Percentiles rank a stretch among this genome's conserved stretches.
Evolutionary conservation across 2,113 vertebrate species (phyloP).

Genomic region (Cryptomyrus ogoouensis): DNA sequence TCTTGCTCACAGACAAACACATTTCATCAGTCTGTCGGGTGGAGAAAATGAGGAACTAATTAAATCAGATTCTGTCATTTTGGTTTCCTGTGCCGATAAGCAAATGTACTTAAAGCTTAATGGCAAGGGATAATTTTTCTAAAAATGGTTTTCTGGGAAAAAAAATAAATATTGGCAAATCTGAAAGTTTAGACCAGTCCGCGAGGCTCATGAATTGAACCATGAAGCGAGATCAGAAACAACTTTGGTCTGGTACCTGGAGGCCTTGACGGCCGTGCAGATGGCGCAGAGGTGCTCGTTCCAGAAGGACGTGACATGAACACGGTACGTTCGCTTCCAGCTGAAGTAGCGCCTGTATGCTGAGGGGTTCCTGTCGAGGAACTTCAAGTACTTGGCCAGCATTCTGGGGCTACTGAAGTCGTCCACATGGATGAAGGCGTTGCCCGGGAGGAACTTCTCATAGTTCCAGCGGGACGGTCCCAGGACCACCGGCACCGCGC

Average conservation of each 20-base stretch:
- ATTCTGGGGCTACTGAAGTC: slow-evolving; percentile 71
- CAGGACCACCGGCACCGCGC: slow-evolving; percentile 77
- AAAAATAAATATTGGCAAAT: neutral
- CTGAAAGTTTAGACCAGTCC: neutral
- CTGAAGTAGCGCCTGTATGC: slow-evolving; percentile 68
- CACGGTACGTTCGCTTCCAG: slow-evolving; percentile 70
- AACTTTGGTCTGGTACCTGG: slow-evolving; percentile 49
- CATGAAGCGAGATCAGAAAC: slow-evolving; percentile 64
- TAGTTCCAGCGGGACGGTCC: slow-evolving; percentile 80
- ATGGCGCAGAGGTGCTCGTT: slow-evolving; percentile 75
- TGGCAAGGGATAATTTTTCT: neutral
- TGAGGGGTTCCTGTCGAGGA: slow-evolving; percentile 60
- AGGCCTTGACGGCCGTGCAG: slow-evolving; percentile 59
- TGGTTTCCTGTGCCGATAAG: neutral
- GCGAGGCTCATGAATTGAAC: slow-evolving; percentile 55
- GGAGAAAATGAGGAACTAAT: neutral
- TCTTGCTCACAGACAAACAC: neutral
- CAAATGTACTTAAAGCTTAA: neutral
- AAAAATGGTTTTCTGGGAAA: neutral
- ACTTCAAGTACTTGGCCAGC: slow-evolving; percentile 76
- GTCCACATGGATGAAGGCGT: slow-evolving; percentile 86
- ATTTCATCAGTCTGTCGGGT: neutral
- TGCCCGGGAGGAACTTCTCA: slow-evolving; percentile 75
- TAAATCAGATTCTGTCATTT: neutral
- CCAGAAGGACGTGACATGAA: slow-evolving; percentile 72